These are phyloP conservation scores for Himalopsyche tibetana DNA, from an alignment of 2,888 invertebrate genomes.

Conservation along the genomic window DNA sequence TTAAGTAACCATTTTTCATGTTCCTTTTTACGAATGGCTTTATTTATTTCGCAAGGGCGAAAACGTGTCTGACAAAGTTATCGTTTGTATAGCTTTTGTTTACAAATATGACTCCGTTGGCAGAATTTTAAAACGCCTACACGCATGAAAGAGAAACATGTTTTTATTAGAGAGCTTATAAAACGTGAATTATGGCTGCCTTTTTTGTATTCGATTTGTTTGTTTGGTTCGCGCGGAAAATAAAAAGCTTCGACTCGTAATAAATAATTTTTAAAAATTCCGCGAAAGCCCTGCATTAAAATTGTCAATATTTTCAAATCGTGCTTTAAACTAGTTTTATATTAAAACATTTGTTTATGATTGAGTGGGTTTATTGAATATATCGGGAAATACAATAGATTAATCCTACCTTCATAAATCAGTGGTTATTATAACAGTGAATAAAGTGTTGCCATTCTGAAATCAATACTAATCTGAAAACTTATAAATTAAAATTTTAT, in stretches of 20 bases:
- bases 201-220: constrained; percentile 16
- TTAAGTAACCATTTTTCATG: background rate
- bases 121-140: background rate
- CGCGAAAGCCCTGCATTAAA: background rate
- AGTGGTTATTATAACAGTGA: no score
- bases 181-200: background rate
- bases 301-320: background rate
- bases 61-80: background rate
- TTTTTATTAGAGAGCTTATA: constrained; percentile 9
- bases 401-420: no score
- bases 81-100: constrained; percentile 1
- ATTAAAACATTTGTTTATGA: background rate
- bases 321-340: background rate
- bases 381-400: background rate
- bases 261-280: constrained; percentile 13
- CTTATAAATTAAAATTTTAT: background rate
- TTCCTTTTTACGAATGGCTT: background rate
- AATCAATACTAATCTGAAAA: no score
- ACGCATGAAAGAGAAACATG: constrained; percentile 27
- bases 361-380: background rate
- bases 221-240: background rate
- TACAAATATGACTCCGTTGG: constrained; percentile 8
- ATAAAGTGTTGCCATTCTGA: no score
- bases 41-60: background rate
- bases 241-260: background rate